Evolutionary conservation across 2,797 vertebrate genomes (phyloP).

Genomic region (Lacerta bilineata): DNA sequence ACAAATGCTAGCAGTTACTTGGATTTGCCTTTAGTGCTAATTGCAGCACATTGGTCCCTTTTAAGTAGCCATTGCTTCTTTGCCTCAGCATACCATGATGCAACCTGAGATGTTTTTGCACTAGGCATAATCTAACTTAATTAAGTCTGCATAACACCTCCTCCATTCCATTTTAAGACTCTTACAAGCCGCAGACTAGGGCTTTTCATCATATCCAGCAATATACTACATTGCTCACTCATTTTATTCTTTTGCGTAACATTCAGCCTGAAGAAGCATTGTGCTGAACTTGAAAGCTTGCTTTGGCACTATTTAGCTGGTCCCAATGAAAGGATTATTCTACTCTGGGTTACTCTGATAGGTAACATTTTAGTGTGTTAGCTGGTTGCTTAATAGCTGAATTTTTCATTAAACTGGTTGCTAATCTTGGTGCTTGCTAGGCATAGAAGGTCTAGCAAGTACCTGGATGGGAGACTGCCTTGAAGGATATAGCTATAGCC

Average conservation of each 20-base stretch:
- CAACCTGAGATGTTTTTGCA: constrained; percentile 22
- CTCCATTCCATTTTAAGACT: constrained; percentile 1
- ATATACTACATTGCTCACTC: background rate
- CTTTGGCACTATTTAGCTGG: background rate
- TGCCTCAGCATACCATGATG: constrained; percentile 1
- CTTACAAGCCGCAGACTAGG: background rate
- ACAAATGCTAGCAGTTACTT: constrained; percentile 12
- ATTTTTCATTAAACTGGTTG: background rate
- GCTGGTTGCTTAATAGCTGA: background rate
- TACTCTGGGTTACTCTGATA: background rate
- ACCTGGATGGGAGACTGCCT: too few species aligned
- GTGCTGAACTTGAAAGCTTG: background rate
- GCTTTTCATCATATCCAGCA: background rate
- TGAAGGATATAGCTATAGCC: too few species aligned
- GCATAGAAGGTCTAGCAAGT: too few species aligned
- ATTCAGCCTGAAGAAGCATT: background rate
- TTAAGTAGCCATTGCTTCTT: constrained; percentile 36
- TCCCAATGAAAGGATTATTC: background rate
- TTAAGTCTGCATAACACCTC: constrained; percentile 13
- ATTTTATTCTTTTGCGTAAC: background rate
- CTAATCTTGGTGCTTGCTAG: too few species aligned
- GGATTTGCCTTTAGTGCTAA: constrained; percentile 12
- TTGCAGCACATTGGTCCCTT: constrained; percentile 16
- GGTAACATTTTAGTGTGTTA: background rate
- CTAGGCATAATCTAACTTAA: constrained; percentile 28